Conservation (phyloP, 2,888 invertebrate genomes). For the Chelonus formosanus region DNA sequence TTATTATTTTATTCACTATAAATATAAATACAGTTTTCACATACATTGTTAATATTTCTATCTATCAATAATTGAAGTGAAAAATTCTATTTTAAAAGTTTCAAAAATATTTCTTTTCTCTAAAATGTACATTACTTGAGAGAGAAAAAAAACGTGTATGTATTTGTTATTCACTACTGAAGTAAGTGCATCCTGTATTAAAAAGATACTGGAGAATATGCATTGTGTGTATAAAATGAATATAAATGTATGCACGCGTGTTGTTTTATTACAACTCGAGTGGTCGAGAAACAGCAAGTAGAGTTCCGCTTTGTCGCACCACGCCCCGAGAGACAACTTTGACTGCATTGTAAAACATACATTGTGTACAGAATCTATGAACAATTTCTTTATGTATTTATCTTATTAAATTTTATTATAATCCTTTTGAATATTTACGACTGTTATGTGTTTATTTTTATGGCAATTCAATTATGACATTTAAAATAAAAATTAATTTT, state of each 20-base stretch:
- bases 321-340: constrained; percentile 37
- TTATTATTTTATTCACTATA: no score
- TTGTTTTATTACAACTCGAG: constrained; percentile 12
- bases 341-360: constrained; percentile 20
- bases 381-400: no score
- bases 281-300: constrained; percentile 30
- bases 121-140: no score
- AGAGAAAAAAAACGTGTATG: neutral
- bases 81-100: no score
- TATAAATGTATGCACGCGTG: neutral
- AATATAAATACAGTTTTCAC: no score
- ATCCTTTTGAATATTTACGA: no score
- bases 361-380: constrained; percentile 7
- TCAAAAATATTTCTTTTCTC: no score
- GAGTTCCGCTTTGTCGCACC: constrained; percentile 50
- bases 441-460: no score
- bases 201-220: neutral
- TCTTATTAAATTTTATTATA: no score
- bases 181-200: neutral
- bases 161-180: neutral
- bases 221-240: neutral
- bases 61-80: no score
- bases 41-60: neutral
- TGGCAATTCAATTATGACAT: no score
- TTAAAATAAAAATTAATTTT: no score